These are phyloP conservation scores for Indicator maculatus DNA, from an alignment of 2,113 vertebrate species.

Conservation along the genomic window DNA sequence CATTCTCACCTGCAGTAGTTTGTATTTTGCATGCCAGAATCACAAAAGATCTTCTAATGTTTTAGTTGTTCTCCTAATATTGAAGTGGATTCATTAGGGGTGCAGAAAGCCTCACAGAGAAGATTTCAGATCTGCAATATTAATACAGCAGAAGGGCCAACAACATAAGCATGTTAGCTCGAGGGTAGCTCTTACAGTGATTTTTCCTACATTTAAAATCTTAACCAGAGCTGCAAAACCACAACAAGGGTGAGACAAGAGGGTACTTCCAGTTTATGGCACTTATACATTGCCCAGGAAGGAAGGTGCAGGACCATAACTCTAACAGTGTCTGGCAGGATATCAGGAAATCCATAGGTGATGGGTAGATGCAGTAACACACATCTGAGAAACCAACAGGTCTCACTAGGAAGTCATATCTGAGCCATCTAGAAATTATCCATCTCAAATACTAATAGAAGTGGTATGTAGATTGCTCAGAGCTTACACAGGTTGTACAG, in stretches of 20 bases:
- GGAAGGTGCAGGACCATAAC: not conserved
- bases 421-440: not conserved
- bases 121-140: not conserved
- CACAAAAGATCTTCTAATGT: not conserved
- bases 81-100: not conserved
- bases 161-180: not conserved
- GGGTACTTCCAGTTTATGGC: fast-evolving
- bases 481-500: not conserved
- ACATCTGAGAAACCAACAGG: not conserved
- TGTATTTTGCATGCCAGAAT: not conserved
- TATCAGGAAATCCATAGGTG: not conserved
- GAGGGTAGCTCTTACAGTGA: not conserved
- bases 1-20: not conserved
- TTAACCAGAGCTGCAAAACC: not conserved
- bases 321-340: too few relatives aligned
- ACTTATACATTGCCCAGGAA: not conserved
- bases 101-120: not conserved
- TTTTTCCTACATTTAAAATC: not conserved
- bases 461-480: not conserved
- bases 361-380: not conserved
- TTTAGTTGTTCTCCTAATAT: not conserved
- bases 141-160: not conserved
- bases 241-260: not conserved
- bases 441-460: not conserved
- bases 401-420: not conserved